A percentile compares a stretch with the other conserved stretches of the same genome.
Evolutionary conservation across 2,797 vertebrate species (phyloP).

Genomic region (Nothura maculosa): DNA sequence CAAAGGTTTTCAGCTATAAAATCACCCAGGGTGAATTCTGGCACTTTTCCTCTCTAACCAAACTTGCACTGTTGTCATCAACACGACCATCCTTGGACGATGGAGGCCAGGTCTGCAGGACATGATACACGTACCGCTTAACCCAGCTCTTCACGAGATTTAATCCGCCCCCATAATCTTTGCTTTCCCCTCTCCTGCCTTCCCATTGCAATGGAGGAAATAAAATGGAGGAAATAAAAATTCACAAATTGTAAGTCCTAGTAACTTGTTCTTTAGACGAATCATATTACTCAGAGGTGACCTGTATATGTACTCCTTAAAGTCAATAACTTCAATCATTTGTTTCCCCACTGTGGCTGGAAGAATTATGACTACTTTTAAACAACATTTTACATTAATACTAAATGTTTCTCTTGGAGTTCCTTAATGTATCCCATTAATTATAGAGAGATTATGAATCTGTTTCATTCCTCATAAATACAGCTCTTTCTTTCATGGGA

Average conservation of each 20-base stretch:
- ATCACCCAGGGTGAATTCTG: neutral
- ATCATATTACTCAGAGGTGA: neutral
- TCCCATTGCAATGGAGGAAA: neutral
- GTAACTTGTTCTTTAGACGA: neutral
- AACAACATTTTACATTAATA: neutral
- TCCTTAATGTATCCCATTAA: neutral
- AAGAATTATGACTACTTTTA: neutral
- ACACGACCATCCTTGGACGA: rapidly evolving
- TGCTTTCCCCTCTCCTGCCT: neutral
- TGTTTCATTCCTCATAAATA: neutral
- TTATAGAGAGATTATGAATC: neutral
- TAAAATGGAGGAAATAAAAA: neutral
- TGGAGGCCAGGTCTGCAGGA: neutral
- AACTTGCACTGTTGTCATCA: neutral
- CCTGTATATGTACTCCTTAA: neutral
- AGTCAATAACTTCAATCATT: neutral
- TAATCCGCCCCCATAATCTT: neutral
- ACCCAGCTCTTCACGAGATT: neutral
- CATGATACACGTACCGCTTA: neutral
- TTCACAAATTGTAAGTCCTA: neutral
- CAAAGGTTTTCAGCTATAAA: neutral
- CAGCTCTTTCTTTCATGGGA: neutral
- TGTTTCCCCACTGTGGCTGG: neutral
- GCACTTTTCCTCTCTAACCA: neutral
- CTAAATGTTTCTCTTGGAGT: neutral